A percentile compares a stretch with the other conserved stretches of the same genome.
Evolutionary conservation across 1,140 invertebrate genomes (phyloP).

Genomic region (Ericerus pela): DNA sequence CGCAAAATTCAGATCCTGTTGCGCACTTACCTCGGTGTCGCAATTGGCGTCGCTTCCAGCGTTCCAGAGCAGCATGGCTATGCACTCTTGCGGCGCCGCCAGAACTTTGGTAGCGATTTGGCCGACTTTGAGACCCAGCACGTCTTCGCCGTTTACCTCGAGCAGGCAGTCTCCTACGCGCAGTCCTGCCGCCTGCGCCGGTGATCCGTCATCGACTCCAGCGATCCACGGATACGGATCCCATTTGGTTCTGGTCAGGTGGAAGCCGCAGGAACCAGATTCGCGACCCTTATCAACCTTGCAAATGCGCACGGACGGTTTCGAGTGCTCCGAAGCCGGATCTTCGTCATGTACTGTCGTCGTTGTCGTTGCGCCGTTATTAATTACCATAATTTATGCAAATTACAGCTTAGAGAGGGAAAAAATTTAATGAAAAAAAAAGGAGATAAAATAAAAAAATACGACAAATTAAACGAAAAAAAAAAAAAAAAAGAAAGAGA

Average conservation of each 20-base stretch:
- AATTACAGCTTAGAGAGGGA: neutral
- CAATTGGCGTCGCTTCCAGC: constrained; percentile 32
- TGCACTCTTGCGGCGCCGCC: constrained; percentile 30
- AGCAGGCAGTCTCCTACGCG: constrained; percentile 44
- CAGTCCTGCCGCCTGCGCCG: constrained; percentile 35
- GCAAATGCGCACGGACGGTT: constrained; percentile 21
- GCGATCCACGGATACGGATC: constrained; percentile 53
- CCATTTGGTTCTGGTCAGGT: constrained; percentile 48
- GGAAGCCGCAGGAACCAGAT: constrained; percentile 38
- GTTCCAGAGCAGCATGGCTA: constrained; percentile 35
- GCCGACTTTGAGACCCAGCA: constrained; percentile 40
- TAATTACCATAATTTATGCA: neutral
- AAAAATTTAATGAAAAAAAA: neutral
- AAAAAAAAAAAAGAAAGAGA: neutral
- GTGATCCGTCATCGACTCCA: constrained; percentile 34
- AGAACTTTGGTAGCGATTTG: constrained; percentile 40
- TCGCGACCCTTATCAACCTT: constrained; percentile 19
- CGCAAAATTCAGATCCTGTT: too few relatives aligned
- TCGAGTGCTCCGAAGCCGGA: constrained; percentile 16
- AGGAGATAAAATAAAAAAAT: neutral
- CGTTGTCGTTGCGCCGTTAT: too few relatives aligned
- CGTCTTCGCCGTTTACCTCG: constrained; percentile 42
- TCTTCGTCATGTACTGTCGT: too few relatives aligned
- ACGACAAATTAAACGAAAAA: neutral
- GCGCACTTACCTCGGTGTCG: constrained; percentile 26